Evolutionary conservation across 2,797 vertebrate species (phyloP).

Genomic region (Anas flavirostris): DNA sequence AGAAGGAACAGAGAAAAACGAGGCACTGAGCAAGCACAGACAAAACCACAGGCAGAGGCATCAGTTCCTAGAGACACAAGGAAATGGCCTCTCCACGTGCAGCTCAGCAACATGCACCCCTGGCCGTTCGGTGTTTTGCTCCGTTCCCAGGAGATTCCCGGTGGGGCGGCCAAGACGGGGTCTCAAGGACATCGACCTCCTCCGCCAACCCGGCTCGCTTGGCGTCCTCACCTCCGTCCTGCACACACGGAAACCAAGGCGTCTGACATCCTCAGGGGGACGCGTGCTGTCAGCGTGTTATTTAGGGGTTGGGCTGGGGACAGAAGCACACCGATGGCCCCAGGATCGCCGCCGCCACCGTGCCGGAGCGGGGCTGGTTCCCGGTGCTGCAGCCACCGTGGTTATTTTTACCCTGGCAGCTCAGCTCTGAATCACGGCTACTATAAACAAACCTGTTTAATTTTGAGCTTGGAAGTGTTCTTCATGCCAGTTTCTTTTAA

Average conservation of each 20-base stretch:
- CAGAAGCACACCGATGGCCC: not conserved
- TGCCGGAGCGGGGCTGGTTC: too few species aligned
- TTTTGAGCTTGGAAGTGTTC: not conserved
- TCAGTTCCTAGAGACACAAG: not conserved
- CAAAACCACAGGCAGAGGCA: not conserved
- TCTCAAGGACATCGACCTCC: too few species aligned
- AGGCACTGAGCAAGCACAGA: not conserved
- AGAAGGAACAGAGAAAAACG: not conserved
- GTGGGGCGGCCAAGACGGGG: too few species aligned
- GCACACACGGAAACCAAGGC: accelerated
- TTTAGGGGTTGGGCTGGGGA: not conserved
- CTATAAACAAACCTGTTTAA: slow-evolving; percentile 43
- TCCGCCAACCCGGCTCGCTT: not conserved
- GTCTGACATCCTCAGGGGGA: not conserved
- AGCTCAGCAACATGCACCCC: not conserved
- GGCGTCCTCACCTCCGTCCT: not conserved
- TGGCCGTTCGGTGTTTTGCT: not conserved
- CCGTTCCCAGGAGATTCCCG: accelerated
- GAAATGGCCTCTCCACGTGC: not conserved
- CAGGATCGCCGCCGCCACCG: too few species aligned
- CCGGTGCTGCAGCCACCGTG: not conserved
- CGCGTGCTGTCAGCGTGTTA: not conserved
- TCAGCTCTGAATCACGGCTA: not conserved
- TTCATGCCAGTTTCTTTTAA: not conserved
- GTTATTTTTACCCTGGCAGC: slow-evolving; percentile 27